Percentiles rank a stretch among this genome's conserved stretches.
Evolutionary conservation across 2,797 vertebrate species (phyloP).

Genomic region (Cynopterus sphinx): DNA sequence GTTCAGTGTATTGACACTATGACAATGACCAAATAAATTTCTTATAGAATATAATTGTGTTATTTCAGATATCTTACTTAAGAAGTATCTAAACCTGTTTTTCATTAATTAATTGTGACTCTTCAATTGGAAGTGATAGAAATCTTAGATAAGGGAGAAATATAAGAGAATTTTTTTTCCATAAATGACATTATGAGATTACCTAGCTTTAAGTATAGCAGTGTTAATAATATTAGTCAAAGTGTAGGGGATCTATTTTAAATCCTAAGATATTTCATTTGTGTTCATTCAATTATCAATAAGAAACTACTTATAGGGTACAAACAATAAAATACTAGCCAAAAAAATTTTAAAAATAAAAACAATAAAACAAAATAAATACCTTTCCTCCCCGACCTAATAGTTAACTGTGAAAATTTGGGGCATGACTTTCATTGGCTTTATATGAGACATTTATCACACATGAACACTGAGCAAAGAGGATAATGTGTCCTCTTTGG

Average conservation of each 20-base stretch:
- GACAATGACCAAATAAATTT: neutral
- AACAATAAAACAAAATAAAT: neutral
- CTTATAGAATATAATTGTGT: neutral
- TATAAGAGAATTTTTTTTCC: neutral
- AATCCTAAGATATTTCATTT: neutral
- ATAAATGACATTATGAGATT: neutral
- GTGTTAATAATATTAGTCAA: neutral
- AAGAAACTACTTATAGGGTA: neutral
- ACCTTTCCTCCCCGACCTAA: neutral
- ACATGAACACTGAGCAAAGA: too few species aligned
- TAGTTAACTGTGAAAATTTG: neutral
- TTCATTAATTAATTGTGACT: neutral
- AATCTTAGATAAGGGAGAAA: neutral
- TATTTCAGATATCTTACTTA: neutral
- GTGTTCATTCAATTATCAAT: neutral
- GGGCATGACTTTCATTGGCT: neutral
- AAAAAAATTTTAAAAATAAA: too few species aligned
- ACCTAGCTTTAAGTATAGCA: neutral
- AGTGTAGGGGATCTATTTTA: neutral
- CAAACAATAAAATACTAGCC: neutral
- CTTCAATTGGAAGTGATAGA: neutral
- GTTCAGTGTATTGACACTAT: neutral
- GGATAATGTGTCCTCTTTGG: neutral
- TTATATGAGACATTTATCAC: neutral
- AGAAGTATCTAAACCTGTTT: neutral